These are phyloP conservation scores for Pseudocheirus occidentalis DNA, from an alignment of 2,797 vertebrate species.

Conservation along the genomic window DNA sequence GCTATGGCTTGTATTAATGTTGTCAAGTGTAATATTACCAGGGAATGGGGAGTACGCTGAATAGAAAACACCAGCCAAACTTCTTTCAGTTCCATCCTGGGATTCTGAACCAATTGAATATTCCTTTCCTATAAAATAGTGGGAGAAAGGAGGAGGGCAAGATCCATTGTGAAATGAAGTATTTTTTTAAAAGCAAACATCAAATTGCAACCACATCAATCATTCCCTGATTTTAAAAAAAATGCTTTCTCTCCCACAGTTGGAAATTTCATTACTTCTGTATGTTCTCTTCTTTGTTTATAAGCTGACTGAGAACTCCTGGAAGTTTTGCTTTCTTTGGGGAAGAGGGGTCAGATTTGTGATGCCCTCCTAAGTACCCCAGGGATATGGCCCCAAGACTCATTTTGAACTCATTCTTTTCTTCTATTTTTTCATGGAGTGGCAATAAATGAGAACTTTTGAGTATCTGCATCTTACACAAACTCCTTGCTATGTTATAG, in stretches of 20 bases:
- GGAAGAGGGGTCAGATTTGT: slow-evolving; percentile 80
- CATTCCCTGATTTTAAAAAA: slow-evolving; percentile 74
- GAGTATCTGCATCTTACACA: slow-evolving; percentile 71
- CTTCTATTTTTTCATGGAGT: slow-evolving; percentile 66
- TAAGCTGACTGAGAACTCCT: slow-evolving; percentile 82
- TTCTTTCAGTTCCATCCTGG: slow-evolving; percentile 18
- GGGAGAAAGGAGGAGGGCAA: not conserved
- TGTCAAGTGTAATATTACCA: slow-evolving; percentile 38
- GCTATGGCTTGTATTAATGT: not conserved
- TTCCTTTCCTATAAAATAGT: slow-evolving; percentile 48
- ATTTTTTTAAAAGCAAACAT: slow-evolving; percentile 79
- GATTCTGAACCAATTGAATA: slow-evolving; percentile 38
- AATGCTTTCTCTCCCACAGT: slow-evolving; percentile 80
- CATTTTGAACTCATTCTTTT: slow-evolving; percentile 74
- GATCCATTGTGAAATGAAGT: slow-evolving; percentile 63
- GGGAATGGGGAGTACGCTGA: not conserved
- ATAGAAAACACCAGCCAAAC: slow-evolving; percentile 32
- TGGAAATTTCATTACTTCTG: slow-evolving; percentile 84
- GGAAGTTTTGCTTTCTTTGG: slow-evolving; percentile 81
- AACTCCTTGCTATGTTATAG: slow-evolving; percentile 58
- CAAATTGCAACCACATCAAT: slow-evolving; percentile 79
- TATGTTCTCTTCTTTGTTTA: slow-evolving; percentile 78
- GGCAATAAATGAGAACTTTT: slow-evolving; percentile 79
- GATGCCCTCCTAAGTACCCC: slow-evolving; percentile 76
- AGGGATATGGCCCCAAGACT: slow-evolving; percentile 72